Conservation (phyloP, 2,113 vertebrate species). For the Calyptommatus sinebrachiatus region DNA sequence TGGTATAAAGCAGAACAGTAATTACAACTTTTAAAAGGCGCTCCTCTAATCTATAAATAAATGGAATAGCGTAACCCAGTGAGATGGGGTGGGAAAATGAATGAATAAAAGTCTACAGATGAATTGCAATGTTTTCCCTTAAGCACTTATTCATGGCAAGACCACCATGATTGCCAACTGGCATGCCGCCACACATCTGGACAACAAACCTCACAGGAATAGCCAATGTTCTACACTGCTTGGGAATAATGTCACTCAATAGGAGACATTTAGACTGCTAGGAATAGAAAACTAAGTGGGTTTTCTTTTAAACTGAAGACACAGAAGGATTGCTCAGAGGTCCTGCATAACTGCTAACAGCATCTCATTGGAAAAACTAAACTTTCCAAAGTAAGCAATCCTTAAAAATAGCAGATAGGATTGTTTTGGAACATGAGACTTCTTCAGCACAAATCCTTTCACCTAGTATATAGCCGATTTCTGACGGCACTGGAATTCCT, state of each 20-base stretch:
- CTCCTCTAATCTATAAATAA: constrained; percentile 29
- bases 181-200: constrained; percentile 26
- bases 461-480: neutral
- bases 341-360: neutral
- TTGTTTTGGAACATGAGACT: neutral
- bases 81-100: neutral
- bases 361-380: neutral
- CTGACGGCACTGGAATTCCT: neutral
- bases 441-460: neutral
- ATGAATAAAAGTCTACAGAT: constrained; percentile 32
- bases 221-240: neutral
- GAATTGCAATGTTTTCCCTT: constrained; percentile 17
- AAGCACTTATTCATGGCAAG: constrained; percentile 28
- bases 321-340: neutral
- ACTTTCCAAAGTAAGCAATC: neutral
- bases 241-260: constrained; percentile 14
- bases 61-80: constrained; percentile 15
- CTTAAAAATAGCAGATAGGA: neutral
- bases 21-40: constrained; percentile 15
- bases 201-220: constrained; percentile 21
- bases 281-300: neutral
- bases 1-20: neutral
- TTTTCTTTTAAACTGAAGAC: neutral
- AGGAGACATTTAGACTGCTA: constrained; percentile 14
- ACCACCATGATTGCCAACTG: constrained; percentile 35